A percentile compares a stretch with the other conserved stretches of the same genome.
phyloP scores from a whole-genome alignment of 1,140 invertebrate species.

The Paracyclopina nana region DNA sequence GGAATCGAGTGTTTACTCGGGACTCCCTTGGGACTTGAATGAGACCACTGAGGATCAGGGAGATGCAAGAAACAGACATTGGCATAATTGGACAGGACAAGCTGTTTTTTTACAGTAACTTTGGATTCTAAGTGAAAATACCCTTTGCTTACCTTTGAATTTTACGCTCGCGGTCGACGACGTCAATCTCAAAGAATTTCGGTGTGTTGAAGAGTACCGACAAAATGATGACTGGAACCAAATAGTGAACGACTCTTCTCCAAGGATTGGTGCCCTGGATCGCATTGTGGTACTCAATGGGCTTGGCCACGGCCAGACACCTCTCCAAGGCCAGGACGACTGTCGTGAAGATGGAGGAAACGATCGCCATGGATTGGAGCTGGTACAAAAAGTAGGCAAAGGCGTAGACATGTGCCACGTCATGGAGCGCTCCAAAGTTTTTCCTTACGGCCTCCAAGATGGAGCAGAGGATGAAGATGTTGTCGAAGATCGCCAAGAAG shows the following conservation, averaged over 20 bases:
- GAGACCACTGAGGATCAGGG: no score
- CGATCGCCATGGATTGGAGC: conserved; percentile 1
- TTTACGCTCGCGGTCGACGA: no score
- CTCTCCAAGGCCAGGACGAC: conserved; percentile 11
- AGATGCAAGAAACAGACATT: no score
- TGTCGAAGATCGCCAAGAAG: conserved; percentile 12
- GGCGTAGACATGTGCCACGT: background rate
- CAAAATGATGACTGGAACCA: conserved; percentile 5
- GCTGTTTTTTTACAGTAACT: no score
- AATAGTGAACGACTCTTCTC: conserved; percentile 1
- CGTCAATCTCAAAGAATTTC: conserved; percentile 7
- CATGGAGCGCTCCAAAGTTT: background rate
- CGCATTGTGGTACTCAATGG: conserved; percentile 10
- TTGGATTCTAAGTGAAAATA: no score
- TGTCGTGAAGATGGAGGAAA: conserved; percentile 7
- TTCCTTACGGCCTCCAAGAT: background rate
- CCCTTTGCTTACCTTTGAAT: no score
- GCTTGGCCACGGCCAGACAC: conserved; percentile 1
- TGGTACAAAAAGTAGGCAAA: conserved; percentile 8
- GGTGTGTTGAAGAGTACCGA: conserved; percentile 6
- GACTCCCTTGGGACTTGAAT: no score
- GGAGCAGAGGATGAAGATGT: conserved; percentile 6
- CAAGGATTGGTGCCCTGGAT: conserved; percentile 10
- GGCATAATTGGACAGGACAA: no score
- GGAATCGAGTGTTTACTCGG: no score